Conservation (phyloP, 2,888 invertebrate species). For the Drosophila birchii region DNA sequence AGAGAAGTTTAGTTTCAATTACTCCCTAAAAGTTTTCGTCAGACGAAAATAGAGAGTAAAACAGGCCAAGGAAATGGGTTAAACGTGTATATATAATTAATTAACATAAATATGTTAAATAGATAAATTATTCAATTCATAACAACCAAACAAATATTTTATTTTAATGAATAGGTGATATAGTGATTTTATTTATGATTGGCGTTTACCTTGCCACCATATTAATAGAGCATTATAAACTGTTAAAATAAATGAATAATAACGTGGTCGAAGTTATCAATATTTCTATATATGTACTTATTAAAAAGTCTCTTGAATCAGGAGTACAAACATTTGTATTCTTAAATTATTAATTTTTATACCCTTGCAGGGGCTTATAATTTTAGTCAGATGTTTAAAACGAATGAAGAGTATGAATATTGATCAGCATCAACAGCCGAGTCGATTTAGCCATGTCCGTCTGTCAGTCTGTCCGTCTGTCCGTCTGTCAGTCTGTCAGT, state of each 20-base stretch:
- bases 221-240: neutral
- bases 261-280: too few species aligned
- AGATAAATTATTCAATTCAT: neutral
- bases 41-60: neutral
- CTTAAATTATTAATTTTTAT: too few species aligned
- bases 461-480: too few species aligned
- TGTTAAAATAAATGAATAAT: constrained; percentile 8
- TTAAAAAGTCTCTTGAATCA: too few species aligned
- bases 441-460: too few species aligned
- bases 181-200: neutral
- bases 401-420: too few species aligned
- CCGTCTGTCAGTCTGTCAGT: too few species aligned
- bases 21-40: neutral
- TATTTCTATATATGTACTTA: too few species aligned
- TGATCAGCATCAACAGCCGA: too few species aligned
- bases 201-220: constrained; percentile 4
- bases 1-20: neutral
- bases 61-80: neutral
- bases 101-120: neutral
- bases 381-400: too few species aligned
- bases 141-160: neutral
- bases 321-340: too few species aligned
- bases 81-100: neutral
- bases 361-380: too few species aligned
- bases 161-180: neutral